Percentiles rank a stretch among this genome's conserved stretches.
Evolutionary conservation across 2,113 vertebrate genomes (phyloP).

Genomic region (rabbit (Oryctolagus cuniculus)): mOryCun1.1 NC_091432.1:152397001-152397500

Average conservation of each 20-base stretch:
- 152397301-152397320: not conserved
- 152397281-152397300: not conserved
- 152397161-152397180: slow-evolving; percentile 16
- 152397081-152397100: not conserved
- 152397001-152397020: not conserved
- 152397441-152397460: not conserved
- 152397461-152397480: slow-evolving; percentile 10
- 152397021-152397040: slow-evolving; percentile 20
- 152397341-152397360: slow-evolving; percentile 57
- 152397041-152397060: slow-evolving; percentile 9
- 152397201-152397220: not conserved
- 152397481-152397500: not conserved
- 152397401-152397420: slow-evolving; percentile 52
- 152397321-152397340: not conserved
- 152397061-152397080: slow-evolving; percentile 29
- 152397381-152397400: slow-evolving; percentile 36
- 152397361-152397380: slow-evolving; percentile 43
- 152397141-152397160: not conserved
- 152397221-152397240: not conserved
- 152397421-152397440: slow-evolving; percentile 50
- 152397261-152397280: not conserved
- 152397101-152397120: not conserved
- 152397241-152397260: not conserved
- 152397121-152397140: not conserved
- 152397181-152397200: not conserved